Evolutionary conservation across 92 coral and sea anemone genomes (phyloP).

Genomic region (Epizoanthus illoricatus): DNA sequence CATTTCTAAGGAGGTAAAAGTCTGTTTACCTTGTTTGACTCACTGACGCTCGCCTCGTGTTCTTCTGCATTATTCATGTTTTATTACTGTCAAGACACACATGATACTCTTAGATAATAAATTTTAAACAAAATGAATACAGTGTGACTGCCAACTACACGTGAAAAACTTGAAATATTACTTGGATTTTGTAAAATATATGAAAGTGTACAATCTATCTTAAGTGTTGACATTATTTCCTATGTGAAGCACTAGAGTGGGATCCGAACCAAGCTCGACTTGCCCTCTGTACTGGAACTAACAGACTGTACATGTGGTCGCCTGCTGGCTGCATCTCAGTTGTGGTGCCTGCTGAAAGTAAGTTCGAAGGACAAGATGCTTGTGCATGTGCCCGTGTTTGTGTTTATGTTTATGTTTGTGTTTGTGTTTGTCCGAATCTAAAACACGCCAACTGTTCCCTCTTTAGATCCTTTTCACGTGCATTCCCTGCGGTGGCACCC

Average conservation of each 20-base stretch:
- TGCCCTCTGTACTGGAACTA: constrained; percentile 84
- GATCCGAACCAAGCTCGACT: constrained; percentile 88
- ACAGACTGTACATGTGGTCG: constrained; percentile 95
- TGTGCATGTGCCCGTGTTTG: neutral
- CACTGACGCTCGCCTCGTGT: no score
- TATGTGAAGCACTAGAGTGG: constrained; percentile 77
- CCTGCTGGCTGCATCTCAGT: constrained; percentile 98
- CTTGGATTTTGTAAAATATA: neutral
- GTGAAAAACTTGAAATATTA: no score
- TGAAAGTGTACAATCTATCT: neutral
- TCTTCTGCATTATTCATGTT: no score
- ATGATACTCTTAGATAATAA: no score
- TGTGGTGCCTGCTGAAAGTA: constrained; percentile 95
- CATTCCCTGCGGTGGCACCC: constrained; percentile 90
- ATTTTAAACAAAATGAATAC: no score
- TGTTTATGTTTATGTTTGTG: neutral
- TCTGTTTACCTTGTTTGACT: no score
- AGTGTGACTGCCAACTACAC: no score
- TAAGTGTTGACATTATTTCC: neutral
- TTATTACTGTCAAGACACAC: no score
- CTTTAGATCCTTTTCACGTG: constrained; percentile 76
- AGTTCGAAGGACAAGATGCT: neutral
- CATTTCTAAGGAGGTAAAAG: no score
- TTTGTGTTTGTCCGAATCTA: neutral
- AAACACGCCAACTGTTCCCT: neutral